phyloP scores from a whole-genome alignment of 2,113 vertebrate species.

The Actenoides lindsayi region DNA sequence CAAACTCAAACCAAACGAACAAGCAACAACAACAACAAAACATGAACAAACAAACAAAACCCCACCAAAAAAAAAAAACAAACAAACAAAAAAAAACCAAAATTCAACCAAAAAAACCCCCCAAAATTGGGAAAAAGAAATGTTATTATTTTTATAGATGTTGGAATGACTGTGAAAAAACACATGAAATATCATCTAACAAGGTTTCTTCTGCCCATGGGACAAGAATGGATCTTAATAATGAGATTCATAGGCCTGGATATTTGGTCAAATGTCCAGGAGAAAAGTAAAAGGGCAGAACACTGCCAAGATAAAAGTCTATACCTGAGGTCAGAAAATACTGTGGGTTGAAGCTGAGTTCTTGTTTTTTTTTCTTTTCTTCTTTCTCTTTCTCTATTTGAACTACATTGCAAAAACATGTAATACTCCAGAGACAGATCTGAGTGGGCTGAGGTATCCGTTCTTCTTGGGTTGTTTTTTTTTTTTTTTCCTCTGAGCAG shows the following conservation, averaged over 20 bases:
- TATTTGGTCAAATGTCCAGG: background rate
- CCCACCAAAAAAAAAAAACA: background rate
- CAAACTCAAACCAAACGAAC: background rate
- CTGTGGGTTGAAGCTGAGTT: background rate
- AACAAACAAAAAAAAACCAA: background rate
- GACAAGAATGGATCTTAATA: background rate
- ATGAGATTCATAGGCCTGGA: background rate
- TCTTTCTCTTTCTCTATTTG: background rate
- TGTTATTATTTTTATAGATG: background rate
- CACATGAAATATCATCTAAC: background rate
- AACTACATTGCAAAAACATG: background rate
- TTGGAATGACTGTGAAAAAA: background rate
- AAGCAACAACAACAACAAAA: background rate
- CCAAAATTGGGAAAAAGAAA: too few species aligned
- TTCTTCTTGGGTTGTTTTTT: background rate
- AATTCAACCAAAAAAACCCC: too few species aligned
- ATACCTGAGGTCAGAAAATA: background rate
- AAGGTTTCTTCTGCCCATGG: background rate
- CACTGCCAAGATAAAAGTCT: background rate
- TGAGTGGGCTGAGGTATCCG: background rate
- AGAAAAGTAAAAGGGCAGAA: background rate
- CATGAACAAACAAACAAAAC: background rate
- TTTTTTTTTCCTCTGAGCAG: background rate
- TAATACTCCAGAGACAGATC: background rate
- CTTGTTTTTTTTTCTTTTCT: background rate